A percentile compares a stretch with the other conserved stretches of the same genome.
Conservation (phyloP, 92 coral and sea anemone species). For the Actinostola sp. region DNA sequence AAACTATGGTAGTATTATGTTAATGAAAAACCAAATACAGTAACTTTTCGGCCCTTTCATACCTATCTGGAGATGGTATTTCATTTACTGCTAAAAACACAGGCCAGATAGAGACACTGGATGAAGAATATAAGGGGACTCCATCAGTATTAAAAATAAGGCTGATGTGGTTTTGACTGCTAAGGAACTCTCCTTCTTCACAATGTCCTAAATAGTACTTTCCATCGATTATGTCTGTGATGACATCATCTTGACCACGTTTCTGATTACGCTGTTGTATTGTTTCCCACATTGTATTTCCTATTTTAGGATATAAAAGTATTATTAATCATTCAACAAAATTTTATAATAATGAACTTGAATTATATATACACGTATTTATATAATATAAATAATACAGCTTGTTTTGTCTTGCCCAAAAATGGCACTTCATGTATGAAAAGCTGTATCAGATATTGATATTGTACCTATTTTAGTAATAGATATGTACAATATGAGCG, state of each 20-base stretch:
- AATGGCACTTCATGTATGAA: too few relatives aligned
- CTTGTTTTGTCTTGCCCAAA: too few relatives aligned
- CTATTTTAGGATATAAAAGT: conserved; percentile 10
- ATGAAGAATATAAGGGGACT: conserved; percentile 56
- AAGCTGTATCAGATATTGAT: too few relatives aligned
- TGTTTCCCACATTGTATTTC: conserved; percentile 33
- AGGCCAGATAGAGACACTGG: conserved; percentile 53
- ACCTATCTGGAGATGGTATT: conserved; percentile 66
- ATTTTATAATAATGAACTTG: too few relatives aligned
- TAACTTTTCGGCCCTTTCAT: too few relatives aligned
- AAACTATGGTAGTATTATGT: too few relatives aligned
- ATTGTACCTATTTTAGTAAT: too few relatives aligned
- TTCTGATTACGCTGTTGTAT: conserved; percentile 28
- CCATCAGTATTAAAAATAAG: conserved; percentile 70
- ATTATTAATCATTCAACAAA: not conserved
- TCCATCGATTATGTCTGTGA: conserved; percentile 58
- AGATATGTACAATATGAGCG: too few relatives aligned
- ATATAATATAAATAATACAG: too few relatives aligned
- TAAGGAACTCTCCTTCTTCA: conserved; percentile 39
- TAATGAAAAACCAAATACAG: too few relatives aligned
- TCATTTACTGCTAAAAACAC: conserved; percentile 72
- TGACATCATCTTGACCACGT: conserved; percentile 32
- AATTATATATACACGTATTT: too few relatives aligned
- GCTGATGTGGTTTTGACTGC: conserved; percentile 40
- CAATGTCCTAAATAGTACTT: conserved; percentile 40